A percentile compares a stretch with the other conserved stretches of the same genome.
Conservation (phyloP, 2,113 vertebrate genomes). For the Colistium nudipinnis region DNA sequence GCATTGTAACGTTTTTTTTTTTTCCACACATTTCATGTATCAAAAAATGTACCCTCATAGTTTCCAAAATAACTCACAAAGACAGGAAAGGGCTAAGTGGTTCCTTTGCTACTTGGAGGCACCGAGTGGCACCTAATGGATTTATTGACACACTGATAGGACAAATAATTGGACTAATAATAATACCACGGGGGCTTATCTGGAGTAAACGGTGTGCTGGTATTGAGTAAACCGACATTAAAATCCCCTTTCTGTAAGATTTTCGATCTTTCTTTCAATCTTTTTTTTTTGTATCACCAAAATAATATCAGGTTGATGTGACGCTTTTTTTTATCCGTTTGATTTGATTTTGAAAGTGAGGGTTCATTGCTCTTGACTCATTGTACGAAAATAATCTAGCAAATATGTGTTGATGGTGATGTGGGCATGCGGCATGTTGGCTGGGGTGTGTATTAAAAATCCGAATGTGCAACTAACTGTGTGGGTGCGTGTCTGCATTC, state of each 20-base stretch:
- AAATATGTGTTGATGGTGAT: too few relatives aligned
- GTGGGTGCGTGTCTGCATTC: too few relatives aligned
- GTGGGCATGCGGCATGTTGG: too few relatives aligned
- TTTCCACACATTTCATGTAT: neutral
- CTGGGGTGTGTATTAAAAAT: too few relatives aligned
- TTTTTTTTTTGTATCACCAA: too few relatives aligned
- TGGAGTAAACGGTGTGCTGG: constrained; percentile 27
- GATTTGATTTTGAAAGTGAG: too few relatives aligned
- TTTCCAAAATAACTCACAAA: constrained; percentile 33
- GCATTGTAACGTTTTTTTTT: neutral
- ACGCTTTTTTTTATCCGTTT: too few relatives aligned
- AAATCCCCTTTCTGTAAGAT: neutral
- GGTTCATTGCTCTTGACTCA: too few relatives aligned
- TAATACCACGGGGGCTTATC: constrained; percentile 29
- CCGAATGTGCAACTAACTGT: too few relatives aligned
- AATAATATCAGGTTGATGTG: neutral
- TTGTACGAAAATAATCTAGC: neutral
- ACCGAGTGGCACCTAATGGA: neutral
- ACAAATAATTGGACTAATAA: constrained; percentile 1
- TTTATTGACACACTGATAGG: constrained; percentile 13
- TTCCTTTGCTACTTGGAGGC: neutral
- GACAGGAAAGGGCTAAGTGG: constrained; percentile 12
- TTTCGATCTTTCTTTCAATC: too few relatives aligned
- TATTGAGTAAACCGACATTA: neutral
- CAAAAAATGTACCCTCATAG: neutral